A percentile compares a stretch with the other conserved stretches of the same genome.
These are phyloP conservation scores for Incurvaria masculella DNA, from an alignment of 2,888 invertebrate genomes.

Conservation along the genomic window DNA sequence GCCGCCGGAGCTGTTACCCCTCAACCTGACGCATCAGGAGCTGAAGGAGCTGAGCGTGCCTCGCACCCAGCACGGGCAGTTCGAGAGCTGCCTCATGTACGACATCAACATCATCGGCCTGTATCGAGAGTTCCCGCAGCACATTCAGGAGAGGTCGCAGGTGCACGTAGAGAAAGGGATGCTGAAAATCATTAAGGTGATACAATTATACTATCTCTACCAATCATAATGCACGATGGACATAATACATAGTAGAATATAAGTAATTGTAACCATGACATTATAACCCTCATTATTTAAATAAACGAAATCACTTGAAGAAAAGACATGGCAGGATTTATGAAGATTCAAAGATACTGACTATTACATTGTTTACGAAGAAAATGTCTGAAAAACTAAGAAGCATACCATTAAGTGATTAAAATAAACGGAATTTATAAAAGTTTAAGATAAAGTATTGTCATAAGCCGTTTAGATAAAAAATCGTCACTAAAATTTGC, in stretches of 20 bases:
- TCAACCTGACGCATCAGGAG: constrained; percentile 43
- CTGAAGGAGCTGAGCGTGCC: constrained; percentile 55
- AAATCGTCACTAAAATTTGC: too few relatives aligned
- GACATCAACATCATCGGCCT: constrained; percentile 39
- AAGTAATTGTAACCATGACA: background rate
- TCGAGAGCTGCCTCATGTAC: constrained; percentile 51
- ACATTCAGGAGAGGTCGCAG: constrained; percentile 31
- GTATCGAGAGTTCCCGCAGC: constrained; percentile 26
- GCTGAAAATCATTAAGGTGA: background rate
- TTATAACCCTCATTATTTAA: background rate
- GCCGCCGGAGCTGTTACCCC: constrained; percentile 46
- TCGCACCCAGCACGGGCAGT: constrained; percentile 34
- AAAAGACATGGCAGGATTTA: background rate
- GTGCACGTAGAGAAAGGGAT: background rate
- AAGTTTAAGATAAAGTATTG: too few relatives aligned
- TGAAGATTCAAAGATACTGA: constrained; percentile 1
- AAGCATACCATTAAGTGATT: too few relatives aligned
- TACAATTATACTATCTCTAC: background rate
- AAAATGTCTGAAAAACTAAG: too few relatives aligned
- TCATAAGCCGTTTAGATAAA: too few relatives aligned
- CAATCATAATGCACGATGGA: background rate
- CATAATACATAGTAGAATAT: background rate
- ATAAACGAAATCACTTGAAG: background rate
- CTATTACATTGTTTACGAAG: background rate
- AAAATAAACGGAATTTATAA: too few relatives aligned